These are phyloP conservation scores for Hiodon tergisus DNA, from an alignment of 2,113 vertebrate species.

Conservation along the genomic window DNA sequence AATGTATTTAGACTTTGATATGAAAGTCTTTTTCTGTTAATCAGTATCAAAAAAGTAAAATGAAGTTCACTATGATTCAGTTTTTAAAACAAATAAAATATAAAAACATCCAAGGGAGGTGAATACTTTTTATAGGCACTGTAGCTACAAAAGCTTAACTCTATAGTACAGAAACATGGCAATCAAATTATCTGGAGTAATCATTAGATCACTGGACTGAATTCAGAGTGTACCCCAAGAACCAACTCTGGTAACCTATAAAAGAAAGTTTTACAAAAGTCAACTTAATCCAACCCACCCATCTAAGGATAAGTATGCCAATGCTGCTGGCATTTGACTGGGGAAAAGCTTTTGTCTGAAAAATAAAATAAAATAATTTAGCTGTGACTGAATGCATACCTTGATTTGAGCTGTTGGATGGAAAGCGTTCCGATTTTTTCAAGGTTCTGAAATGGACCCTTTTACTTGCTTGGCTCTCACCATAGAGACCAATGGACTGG, in stretches of 20 bases:
- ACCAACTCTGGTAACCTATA: background rate
- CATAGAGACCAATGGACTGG: conserved; percentile 86
- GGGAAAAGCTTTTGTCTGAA: background rate
- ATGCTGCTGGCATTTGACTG: background rate
- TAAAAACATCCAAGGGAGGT: too few species aligned
- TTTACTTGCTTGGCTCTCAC: conserved; percentile 89
- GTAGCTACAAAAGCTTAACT: background rate
- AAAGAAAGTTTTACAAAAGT: background rate
- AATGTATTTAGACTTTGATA: too few species aligned
- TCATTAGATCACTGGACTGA: background rate
- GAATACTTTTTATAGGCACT: background rate
- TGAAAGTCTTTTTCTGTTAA: too few species aligned
- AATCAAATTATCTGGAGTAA: conserved; percentile 15
- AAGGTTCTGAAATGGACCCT: conserved; percentile 87
- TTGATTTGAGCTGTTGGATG: conserved; percentile 92
- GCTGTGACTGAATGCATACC: conserved; percentile 57
- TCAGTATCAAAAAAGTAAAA: too few species aligned
- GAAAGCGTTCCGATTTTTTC: conserved; percentile 83
- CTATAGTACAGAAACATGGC: background rate
- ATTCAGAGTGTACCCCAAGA: background rate
- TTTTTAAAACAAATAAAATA: too few species aligned
- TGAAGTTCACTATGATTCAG: too few species aligned
- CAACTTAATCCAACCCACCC: background rate
- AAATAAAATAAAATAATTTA: background rate
- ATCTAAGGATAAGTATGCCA: background rate